Evolutionary conservation across 2,888 invertebrate genomes (phyloP).

Genomic region (Cephus runcator): DNA sequence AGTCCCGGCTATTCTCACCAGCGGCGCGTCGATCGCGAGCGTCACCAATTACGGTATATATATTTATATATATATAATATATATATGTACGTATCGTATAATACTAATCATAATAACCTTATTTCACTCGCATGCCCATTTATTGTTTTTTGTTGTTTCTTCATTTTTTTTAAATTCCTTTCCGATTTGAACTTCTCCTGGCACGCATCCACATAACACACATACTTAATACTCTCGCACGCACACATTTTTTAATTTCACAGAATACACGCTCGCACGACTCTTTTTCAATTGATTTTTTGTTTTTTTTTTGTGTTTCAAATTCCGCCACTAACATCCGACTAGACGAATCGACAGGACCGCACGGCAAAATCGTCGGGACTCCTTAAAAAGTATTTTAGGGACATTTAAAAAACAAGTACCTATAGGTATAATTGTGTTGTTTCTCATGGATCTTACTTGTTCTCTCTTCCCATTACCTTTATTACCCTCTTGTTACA

Average conservation of each 20-base stretch:
- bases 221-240: constrained; percentile 12
- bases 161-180: neutral
- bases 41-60: neutral
- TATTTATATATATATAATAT: too few relatives aligned
- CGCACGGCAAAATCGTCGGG: constrained; percentile 1
- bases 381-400: neutral
- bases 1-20: neutral
- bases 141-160: constrained; percentile 5
- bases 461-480: neutral
- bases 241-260: constrained; percentile 13
- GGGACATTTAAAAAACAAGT: neutral
- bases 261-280: constrained; percentile 14
- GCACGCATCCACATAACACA: constrained; percentile 6
- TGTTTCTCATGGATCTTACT: neutral
- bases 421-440: neutral
- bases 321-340: constrained; percentile 1
- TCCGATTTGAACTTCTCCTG: neutral
- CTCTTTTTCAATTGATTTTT: constrained; percentile 7
- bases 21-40: neutral
- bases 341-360: neutral
- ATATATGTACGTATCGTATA: neutral
- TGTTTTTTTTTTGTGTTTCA: neutral
- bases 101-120: neutral
- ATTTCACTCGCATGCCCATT: neutral
- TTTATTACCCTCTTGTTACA: neutral